Conservation (phyloP, 2,113 vertebrate species). For the Lethenteron camtschaticum region DNA sequence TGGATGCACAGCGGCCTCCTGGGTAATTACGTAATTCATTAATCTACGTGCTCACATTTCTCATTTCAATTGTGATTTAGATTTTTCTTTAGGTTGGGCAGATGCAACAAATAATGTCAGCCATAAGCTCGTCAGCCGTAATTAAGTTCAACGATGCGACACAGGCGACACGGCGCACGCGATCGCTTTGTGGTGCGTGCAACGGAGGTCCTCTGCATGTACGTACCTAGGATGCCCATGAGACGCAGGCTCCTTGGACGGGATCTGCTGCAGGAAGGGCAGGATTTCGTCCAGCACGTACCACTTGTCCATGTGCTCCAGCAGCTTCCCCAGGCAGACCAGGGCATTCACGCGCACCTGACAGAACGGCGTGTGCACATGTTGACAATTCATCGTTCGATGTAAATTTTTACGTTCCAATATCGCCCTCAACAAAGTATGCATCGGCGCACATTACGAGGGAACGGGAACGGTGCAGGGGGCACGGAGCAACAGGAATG, state of each 20-base stretch:
- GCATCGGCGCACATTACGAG: no score
- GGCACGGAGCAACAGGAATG: no score
- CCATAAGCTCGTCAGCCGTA: not conserved
- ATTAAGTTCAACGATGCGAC: not conserved
- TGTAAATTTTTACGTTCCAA: no score
- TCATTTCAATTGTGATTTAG: not conserved
- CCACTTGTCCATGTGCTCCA: constrained; percentile 97
- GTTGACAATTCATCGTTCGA: no score
- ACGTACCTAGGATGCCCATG: constrained; percentile 81
- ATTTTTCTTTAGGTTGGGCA: no score
- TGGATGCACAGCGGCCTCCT: no score
- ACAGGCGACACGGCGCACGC: no score
- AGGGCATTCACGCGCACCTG: constrained; percentile 93
- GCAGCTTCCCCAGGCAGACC: constrained; percentile 87
- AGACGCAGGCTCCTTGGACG: constrained; percentile 95
- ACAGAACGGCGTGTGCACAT: not conserved
- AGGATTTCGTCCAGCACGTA: constrained; percentile 90
- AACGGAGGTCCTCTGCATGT: constrained; percentile 10
- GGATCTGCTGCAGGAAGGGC: constrained; percentile 90
- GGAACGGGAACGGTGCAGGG: no score
- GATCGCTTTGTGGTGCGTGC: no score
- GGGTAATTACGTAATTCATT: no score
- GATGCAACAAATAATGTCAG: not conserved
- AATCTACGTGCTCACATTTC: no score
- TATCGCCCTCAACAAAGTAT: no score